phyloP scores from a whole-genome alignment of 2,797 vertebrate species.

The Percopsis omiscomaycus region DNA sequence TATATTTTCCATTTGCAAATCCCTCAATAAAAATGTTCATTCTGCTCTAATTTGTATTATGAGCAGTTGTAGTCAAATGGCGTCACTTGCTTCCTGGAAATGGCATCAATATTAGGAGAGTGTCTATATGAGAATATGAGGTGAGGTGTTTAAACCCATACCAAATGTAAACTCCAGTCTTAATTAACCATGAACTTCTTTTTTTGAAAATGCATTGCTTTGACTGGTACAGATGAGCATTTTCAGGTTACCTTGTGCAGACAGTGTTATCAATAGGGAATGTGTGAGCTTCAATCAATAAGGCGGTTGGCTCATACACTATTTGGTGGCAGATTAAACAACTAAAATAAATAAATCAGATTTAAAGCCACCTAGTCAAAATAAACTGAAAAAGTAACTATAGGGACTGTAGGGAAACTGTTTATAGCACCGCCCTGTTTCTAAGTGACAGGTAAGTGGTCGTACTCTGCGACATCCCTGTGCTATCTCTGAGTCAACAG shows the following conservation, averaged over 20 bases:
- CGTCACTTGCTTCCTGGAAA: neutral
- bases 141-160: neutral
- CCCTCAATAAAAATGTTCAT: neutral
- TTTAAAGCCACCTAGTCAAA: slow-evolving; percentile 1
- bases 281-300: neutral
- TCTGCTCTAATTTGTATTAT: neutral
- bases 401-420: neutral
- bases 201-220: too few species aligned
- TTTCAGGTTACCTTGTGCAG: too few species aligned
- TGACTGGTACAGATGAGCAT: too few species aligned
- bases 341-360: neutral
- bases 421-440: slow-evolving; percentile 56
- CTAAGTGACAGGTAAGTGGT: slow-evolving; percentile 66
- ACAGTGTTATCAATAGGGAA: neutral
- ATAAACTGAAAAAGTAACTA: slow-evolving; percentile 9
- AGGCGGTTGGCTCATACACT: too few species aligned
- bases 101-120: slow-evolving; percentile 21
- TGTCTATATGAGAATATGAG: slow-evolving; percentile 1
- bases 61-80: neutral
- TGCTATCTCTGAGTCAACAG: slow-evolving; percentile 73
- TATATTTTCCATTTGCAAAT: neutral
- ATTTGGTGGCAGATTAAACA: too few species aligned
- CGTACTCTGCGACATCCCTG: slow-evolving; percentile 43
- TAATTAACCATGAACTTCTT: too few species aligned
- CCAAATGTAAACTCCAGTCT: too few species aligned